These are phyloP conservation scores for Callithrix jacchus DNA, from an alignment of 2,113 vertebrate species.

Conservation along the genomic window DNA sequence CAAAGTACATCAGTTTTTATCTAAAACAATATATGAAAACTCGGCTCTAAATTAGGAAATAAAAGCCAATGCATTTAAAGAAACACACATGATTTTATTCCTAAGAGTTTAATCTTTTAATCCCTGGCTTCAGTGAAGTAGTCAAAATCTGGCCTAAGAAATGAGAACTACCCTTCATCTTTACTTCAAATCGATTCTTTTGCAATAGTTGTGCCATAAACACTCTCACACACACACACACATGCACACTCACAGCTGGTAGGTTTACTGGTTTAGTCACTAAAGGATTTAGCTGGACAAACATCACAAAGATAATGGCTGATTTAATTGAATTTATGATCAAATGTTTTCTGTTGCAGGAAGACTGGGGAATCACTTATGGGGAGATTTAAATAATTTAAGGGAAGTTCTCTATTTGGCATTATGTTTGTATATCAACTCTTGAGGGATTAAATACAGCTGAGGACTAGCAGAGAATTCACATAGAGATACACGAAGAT, in stretches of 20 bases:
- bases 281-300: slow-evolving; percentile 87
- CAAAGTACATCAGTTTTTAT: not conserved
- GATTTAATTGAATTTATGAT: slow-evolving; percentile 88
- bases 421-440: slow-evolving; percentile 77
- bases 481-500: slow-evolving; percentile 50
- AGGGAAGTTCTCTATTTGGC: slow-evolving; percentile 81
- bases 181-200: slow-evolving; percentile 63
- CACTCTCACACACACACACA: not conserved
- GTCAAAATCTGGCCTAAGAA: slow-evolving; percentile 64
- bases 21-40: slow-evolving; percentile 47
- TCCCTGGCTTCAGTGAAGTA: not conserved
- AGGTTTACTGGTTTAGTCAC: slow-evolving; percentile 81
- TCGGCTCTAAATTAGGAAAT: not conserved
- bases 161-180: slow-evolving; percentile 63
- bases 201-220: slow-evolving; percentile 15
- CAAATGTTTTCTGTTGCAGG: slow-evolving; percentile 82
- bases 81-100: not conserved
- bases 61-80: slow-evolving; percentile 16
- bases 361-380: slow-evolving; percentile 84
- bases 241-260: slow-evolving; percentile 78
- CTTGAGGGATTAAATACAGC: slow-evolving; percentile 75
- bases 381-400: slow-evolving; percentile 87
- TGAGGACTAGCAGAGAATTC: slow-evolving; percentile 62
- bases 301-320: slow-evolving; percentile 84
- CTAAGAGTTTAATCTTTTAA: slow-evolving; percentile 56